These are phyloP conservation scores for Epinotia nisella DNA, from an alignment of 2,888 invertebrate genomes.

Conservation along the genomic window DNA sequence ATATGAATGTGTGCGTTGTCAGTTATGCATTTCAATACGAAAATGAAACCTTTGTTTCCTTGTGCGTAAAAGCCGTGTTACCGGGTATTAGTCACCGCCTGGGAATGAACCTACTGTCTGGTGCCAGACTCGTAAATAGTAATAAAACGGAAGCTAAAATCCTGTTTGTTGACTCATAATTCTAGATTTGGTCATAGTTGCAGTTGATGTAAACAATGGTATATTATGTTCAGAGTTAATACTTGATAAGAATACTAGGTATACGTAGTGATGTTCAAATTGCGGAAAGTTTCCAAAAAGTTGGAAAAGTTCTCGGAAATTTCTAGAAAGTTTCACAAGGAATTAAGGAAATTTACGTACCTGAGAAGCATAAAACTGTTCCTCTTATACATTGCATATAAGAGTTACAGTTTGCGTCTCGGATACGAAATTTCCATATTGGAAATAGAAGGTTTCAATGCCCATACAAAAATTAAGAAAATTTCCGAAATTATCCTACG, in stretches of 20 bases:
- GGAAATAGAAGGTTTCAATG: too few species aligned
- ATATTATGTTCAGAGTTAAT: background rate
- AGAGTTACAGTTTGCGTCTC: too few species aligned
- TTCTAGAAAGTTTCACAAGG: too few species aligned
- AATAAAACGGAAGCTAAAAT: conserved; percentile 31
- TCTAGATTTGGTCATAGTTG: conserved; percentile 6
- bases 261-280: too few species aligned
- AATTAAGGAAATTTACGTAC: too few species aligned
- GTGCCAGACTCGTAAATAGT: conserved; percentile 11
- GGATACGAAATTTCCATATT: too few species aligned
- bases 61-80: background rate
- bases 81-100: conserved; percentile 26
- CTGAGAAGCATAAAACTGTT: too few species aligned
- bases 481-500: too few species aligned
- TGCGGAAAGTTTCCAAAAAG: too few species aligned
- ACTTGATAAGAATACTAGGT: background rate
- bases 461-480: too few species aligned
- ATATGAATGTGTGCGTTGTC: background rate
- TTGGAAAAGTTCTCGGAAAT: too few species aligned
- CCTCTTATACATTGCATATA: too few species aligned
- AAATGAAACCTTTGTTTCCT: conserved; percentile 4
- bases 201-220: background rate
- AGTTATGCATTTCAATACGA: background rate
- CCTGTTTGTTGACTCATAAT: conserved; percentile 31
- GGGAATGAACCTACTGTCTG: conserved; percentile 20